Conservation (phyloP, 2,797 vertebrate genomes). For the Podarcis siculus region DNA sequence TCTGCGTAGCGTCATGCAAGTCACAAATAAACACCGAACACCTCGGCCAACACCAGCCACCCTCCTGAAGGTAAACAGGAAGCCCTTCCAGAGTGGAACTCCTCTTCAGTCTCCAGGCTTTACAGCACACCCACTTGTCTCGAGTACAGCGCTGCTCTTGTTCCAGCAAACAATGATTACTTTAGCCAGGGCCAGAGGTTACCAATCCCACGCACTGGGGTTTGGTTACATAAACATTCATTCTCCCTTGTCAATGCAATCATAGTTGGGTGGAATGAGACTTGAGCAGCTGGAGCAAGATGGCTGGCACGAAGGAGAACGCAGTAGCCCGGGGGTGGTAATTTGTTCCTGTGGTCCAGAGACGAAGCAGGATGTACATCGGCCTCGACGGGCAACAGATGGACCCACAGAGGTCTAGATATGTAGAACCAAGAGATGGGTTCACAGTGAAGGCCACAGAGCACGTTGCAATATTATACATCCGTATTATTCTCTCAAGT, state of each 20-base stretch:
- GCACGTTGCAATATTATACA: neutral
- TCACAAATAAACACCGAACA: neutral
- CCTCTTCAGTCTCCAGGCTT: neutral
- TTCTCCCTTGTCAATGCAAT: neutral
- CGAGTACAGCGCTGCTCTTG: neutral
- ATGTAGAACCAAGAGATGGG: neutral
- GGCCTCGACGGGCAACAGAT: neutral
- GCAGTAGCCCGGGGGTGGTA: neutral
- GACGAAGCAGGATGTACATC: neutral
- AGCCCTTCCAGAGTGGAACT: slow-evolving; percentile 8
- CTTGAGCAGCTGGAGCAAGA: neutral
- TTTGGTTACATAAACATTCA: slow-evolving; percentile 27
- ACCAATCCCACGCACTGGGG: slow-evolving; percentile 8
- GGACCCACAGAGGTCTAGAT: neutral
- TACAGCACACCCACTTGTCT: neutral
- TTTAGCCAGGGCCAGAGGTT: neutral
- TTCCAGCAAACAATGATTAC: neutral
- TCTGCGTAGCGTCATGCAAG: neutral
- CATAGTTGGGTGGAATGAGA: neutral
- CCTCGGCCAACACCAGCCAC: neutral
- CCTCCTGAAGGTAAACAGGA: slow-evolving; percentile 37
- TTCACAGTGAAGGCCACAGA: accelerated
- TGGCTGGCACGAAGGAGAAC: neutral
- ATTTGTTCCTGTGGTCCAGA: slow-evolving; percentile 1
- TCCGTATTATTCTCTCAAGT: neutral